Conservation (phyloP, 92 coral and sea anemone species). For the Porites cylindrica region DNA sequence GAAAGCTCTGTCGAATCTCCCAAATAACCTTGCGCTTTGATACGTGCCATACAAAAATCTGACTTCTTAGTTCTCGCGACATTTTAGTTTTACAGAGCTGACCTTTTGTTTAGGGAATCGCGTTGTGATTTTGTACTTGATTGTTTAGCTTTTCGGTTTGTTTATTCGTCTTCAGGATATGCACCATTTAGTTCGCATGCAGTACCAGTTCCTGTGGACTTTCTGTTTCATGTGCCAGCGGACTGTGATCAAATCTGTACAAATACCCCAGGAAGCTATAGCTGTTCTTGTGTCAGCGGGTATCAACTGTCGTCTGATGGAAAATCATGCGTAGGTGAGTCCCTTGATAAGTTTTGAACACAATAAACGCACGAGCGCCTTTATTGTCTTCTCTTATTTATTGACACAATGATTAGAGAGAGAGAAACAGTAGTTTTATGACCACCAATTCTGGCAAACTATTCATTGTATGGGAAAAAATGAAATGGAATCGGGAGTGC, state of each 20-base stretch:
- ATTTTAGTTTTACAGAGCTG: too few species aligned
- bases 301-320: slow-evolving; percentile 35
- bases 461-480: too few species aligned
- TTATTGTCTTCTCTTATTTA: too few species aligned
- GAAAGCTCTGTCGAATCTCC: too few species aligned
- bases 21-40: too few species aligned
- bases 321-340: slow-evolving; percentile 30
- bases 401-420: too few species aligned
- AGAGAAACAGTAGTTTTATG: too few species aligned
- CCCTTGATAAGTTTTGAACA: background rate
- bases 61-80: too few species aligned
- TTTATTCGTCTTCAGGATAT: slow-evolving; percentile 1
- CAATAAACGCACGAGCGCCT: background rate
- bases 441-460: too few species aligned
- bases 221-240: slow-evolving; percentile 30
- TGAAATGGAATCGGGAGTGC: too few species aligned
- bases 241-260: slow-evolving; percentile 40
- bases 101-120: background rate
- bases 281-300: slow-evolving; percentile 37
- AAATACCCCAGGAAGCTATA: slow-evolving; percentile 42
- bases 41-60: too few species aligned
- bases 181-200: slow-evolving; percentile 23
- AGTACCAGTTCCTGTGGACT: slow-evolving; percentile 6
- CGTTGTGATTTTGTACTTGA: background rate
- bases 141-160: background rate